These are phyloP conservation scores for Hypotaenidia okinawae DNA, from an alignment of 2,797 vertebrate species.

Conservation along the genomic window DNA sequence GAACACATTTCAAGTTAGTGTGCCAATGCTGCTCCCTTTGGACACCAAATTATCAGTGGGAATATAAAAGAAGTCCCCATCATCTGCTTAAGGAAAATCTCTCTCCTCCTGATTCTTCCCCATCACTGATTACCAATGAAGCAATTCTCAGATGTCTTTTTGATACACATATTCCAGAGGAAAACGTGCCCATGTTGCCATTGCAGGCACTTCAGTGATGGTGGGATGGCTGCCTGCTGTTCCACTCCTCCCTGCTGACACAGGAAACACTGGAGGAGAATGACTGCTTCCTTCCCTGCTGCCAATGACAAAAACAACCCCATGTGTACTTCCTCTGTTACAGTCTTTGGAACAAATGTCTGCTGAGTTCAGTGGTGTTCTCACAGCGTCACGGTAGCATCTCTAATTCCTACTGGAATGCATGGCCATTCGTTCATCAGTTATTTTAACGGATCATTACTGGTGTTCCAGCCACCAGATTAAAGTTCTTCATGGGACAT, in stretches of 20 bases:
- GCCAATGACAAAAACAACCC: fast-evolving
- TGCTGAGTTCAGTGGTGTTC: not conserved
- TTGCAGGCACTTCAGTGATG: no score
- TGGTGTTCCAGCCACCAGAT: not conserved
- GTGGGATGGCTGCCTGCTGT: not conserved
- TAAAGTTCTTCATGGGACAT: not conserved
- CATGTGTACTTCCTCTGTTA: not conserved
- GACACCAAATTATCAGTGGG: not conserved
- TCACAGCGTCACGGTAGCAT: not conserved
- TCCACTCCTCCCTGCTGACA: not conserved
- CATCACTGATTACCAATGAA: not conserved
- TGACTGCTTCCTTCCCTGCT: not conserved
- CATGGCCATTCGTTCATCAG: not conserved
- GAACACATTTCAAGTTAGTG: not conserved
- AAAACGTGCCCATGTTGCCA: not conserved
- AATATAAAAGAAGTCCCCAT: not conserved
- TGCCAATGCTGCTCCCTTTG: not conserved
- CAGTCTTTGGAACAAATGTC: not conserved
- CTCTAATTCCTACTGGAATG: not conserved
- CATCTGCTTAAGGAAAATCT: not conserved
- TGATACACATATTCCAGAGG: not conserved
- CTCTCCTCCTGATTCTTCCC: not conserved
- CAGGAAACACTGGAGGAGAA: not conserved
- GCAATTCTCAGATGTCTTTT: not conserved
- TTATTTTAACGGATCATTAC: not conserved